Evolutionary conservation across 2,797 vertebrate species (phyloP).

Genomic region (Loris lydekkerianus): DNA sequence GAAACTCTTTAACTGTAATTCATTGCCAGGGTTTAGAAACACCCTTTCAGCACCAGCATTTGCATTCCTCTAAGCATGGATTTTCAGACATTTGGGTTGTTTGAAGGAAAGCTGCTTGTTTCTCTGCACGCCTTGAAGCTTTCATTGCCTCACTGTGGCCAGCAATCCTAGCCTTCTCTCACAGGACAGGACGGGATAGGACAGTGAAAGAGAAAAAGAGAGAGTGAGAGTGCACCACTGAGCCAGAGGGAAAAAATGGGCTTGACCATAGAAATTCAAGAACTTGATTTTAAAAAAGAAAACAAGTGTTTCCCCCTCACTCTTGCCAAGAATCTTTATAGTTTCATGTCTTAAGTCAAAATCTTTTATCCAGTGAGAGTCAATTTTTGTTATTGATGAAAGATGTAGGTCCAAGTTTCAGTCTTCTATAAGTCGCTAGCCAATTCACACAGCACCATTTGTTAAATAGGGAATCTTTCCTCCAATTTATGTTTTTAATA

Average conservation of each 20-base stretch:
- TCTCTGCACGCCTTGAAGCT: background rate
- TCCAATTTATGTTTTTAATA: too few species aligned
- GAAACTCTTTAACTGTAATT: background rate
- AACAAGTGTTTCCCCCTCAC: too few species aligned
- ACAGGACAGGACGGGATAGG: background rate
- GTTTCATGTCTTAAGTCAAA: too few species aligned
- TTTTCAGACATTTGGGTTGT: background rate
- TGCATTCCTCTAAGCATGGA: background rate
- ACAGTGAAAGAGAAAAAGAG: background rate
- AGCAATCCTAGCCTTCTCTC: background rate
- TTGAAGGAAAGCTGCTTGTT: background rate
- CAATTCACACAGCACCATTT: too few species aligned
- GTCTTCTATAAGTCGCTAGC: too few species aligned
- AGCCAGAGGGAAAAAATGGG: background rate
- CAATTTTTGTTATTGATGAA: too few species aligned
- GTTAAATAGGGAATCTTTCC: too few species aligned
- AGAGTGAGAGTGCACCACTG: background rate
- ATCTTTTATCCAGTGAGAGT: too few species aligned
- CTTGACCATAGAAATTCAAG: background rate
- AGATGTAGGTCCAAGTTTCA: too few species aligned
- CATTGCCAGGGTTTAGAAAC: constrained; percentile 17
- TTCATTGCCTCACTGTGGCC: background rate
- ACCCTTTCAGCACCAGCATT: background rate
- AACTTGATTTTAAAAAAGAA: background rate
- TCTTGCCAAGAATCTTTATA: too few species aligned